Base-by-base conservation (phyloP, 2,797 vertebrate genomes). In the Macropodus opercularis region DNA sequence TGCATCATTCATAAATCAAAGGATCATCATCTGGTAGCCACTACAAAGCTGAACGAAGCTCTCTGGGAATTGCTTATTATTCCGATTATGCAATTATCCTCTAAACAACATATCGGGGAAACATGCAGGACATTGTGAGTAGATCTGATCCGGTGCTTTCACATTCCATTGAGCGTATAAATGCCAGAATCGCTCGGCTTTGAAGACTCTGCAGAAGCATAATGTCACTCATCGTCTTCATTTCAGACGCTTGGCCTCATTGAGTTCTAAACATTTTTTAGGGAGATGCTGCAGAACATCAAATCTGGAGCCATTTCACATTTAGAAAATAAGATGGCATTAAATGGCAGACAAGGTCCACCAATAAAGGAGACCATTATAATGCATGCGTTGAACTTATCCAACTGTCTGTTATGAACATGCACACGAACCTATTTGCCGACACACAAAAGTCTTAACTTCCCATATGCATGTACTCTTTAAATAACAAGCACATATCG, bases 1-100 rank as follows among this genome's bases (percentile, higher is more conserved):
- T 81, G 79, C 83, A 86, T 89, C 78, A 84, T 84, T 90, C 59
- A 85, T 73, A 53, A 55, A 82, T 84, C 64, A 66, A 74, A 79
- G 75, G 66, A 65, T 62, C 63, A 54, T 51, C 21, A 46, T 59
- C 76, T 77, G 51, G 65, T 83, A 84, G 80, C 46, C 74, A 79
- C 77, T 83, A 78, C 75, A 84, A 89, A 85, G 76, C 63, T 60
- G 56, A 80, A 75, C 40, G 9, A 10, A 63, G 56, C 77, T 65
- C 62, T 56, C 35, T 3, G 32, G 72, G 69, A 65, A 52, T 74
- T 17, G 57, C 63, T 78, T 77, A 79, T 70, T 75, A 75, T 84
- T 83, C 73, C 75, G 53, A 57, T 66, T 44, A 43, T 48, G 67
- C 72, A 79, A 70, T 80, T 80, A 68, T 6, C 24, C 26, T 40